phyloP scores from a whole-genome alignment of 1,140 invertebrate species.

The Sycophila sp. region DNA sequence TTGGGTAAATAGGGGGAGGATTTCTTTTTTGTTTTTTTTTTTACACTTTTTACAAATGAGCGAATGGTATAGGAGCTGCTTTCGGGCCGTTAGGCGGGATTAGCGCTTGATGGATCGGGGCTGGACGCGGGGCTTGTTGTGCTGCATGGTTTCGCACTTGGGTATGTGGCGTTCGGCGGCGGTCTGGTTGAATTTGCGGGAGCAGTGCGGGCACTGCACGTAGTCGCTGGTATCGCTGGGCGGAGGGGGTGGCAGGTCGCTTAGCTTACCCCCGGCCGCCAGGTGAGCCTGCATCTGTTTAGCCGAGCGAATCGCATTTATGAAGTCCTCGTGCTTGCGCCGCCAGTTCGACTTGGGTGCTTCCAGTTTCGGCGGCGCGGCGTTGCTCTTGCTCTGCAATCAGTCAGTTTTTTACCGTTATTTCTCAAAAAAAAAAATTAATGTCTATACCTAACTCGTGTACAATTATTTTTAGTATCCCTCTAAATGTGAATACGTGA shows the following conservation, averaged over 20 bases:
- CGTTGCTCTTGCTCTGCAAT: slow-evolving; percentile 15
- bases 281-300: slow-evolving; percentile 87
- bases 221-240: slow-evolving; percentile 88
- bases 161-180: slow-evolving; percentile 95
- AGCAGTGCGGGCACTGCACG: slow-evolving; percentile 90
- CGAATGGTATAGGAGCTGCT: too few species aligned
- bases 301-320: slow-evolving; percentile 87
- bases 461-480: too few species aligned
- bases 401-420: too few species aligned
- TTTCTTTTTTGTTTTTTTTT: too few species aligned
- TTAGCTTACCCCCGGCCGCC: slow-evolving; percentile 85
- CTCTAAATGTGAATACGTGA: too few species aligned
- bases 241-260: slow-evolving; percentile 90
- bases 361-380: neutral
- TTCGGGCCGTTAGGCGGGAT: too few species aligned
- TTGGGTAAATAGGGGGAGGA: too few species aligned
- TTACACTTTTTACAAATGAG: too few species aligned
- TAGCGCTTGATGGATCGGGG: slow-evolving; percentile 50
- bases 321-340: slow-evolving; percentile 92
- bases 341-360: slow-evolving; percentile 79
- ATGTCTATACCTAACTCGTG: too few species aligned
- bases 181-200: slow-evolving; percentile 83
- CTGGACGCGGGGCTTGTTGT: slow-evolving; percentile 76
- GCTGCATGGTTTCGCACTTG: slow-evolving; percentile 84
- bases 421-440: too few species aligned